phyloP scores from a whole-genome alignment of 1,140 invertebrate species.

The Saccostrea cuccullata region DNA sequence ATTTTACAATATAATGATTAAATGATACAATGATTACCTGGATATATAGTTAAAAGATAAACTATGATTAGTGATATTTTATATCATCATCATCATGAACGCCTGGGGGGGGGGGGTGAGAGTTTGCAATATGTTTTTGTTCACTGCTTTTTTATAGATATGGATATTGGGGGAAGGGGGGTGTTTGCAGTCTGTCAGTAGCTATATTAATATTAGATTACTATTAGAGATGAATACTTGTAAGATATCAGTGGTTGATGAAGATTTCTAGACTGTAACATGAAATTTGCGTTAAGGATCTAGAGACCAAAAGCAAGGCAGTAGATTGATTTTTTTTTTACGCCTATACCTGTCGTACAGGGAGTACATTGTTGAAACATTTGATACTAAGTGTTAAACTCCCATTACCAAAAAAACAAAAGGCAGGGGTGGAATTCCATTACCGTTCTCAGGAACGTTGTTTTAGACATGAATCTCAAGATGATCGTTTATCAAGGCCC shows the following conservation, averaged over 20 bases:
- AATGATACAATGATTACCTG: no score
- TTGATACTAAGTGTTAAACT: not conserved
- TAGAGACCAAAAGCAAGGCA: not conserved
- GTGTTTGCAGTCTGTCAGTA: no score
- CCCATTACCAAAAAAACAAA: not conserved
- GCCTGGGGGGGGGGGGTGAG: not conserved
- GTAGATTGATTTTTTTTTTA: not conserved
- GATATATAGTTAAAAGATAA: no score
- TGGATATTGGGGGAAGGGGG: no score
- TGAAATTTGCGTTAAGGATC: not conserved
- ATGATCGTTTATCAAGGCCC: slow-evolving; percentile 31
- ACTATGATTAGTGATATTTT: no score
- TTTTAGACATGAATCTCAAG: not conserved
- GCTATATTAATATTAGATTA: no score
- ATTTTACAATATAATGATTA: no score
- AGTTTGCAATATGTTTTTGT: not conserved
- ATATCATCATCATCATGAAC: no score
- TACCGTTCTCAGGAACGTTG: not conserved
- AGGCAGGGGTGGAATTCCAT: not conserved
- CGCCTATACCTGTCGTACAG: not conserved
- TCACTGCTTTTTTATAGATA: not conserved
- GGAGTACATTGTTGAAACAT: not conserved
- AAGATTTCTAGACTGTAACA: not conserved
- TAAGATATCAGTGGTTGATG: not conserved
- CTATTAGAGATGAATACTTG: no score